Conservation (phyloP, 2,888 invertebrate species). For the Eupeodes luniger region DNA sequence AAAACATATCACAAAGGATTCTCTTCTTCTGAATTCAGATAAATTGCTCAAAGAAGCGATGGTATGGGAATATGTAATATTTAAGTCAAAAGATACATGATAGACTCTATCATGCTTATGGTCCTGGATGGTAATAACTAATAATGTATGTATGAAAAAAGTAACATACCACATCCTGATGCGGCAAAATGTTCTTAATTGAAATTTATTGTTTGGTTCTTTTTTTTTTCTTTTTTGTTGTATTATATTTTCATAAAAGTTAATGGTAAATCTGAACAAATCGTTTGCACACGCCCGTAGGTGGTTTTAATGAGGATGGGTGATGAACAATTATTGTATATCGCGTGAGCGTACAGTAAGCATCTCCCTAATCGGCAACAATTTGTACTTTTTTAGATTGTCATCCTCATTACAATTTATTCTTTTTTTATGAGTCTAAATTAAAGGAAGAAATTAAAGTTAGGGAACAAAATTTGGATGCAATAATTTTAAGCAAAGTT, state of each 20-base stretch:
- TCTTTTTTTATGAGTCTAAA: background rate
- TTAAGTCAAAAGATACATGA: constrained; percentile 31
- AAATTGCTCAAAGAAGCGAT: constrained; percentile 44
- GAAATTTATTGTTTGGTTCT: constrained; percentile 72
- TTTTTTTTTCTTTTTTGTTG: background rate
- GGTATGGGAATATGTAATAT: background rate
- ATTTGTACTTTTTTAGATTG: constrained; percentile 61
- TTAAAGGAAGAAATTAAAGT: too few species aligned
- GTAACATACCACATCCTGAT: constrained; percentile 12
- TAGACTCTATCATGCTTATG: constrained; percentile 25
- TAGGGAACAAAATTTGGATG: background rate
- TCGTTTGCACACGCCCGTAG: constrained; percentile 46
- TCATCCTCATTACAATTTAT: constrained; percentile 14
- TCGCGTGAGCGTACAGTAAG: background rate
- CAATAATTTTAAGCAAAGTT: too few species aligned
- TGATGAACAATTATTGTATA: background rate
- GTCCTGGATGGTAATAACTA: background rate
- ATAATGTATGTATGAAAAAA: background rate
- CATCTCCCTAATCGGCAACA: constrained; percentile 58
- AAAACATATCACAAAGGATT: constrained; percentile 60
- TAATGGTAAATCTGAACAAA: constrained; percentile 73
- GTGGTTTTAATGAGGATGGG: constrained; percentile 7
- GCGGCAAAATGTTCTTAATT: constrained; percentile 70
- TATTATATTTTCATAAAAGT: constrained; percentile 58
- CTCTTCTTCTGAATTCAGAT: constrained; percentile 43